phyloP scores from a whole-genome alignment of 2,113 vertebrate species.

The Tauraco erythrolophus region DNA sequence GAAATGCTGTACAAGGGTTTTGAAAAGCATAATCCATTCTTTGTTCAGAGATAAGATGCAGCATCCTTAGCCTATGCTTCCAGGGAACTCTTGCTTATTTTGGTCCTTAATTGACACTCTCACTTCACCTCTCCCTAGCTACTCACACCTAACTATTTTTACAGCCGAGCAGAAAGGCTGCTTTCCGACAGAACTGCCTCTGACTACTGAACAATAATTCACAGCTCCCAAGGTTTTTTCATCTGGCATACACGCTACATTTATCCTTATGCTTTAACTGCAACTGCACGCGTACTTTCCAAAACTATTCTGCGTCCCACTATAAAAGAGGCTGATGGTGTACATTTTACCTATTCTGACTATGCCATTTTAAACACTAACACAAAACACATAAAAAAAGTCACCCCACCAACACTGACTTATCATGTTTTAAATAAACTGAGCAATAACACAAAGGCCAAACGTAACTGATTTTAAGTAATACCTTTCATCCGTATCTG shows the following conservation, averaged over 20 bases:
- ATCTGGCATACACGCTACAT: background rate
- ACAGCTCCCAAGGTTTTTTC: background rate
- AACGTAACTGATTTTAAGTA: background rate
- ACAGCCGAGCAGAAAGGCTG: fast-evolving
- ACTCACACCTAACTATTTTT: background rate
- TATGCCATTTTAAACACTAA: background rate
- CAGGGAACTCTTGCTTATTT: background rate
- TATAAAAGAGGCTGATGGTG: background rate
- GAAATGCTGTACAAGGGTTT: background rate
- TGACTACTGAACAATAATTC: background rate
- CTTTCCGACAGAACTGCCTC: background rate
- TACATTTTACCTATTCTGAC: background rate
- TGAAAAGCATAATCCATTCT: background rate
- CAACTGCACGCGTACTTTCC: background rate
- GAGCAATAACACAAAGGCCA: background rate
- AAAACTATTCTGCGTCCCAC: background rate
- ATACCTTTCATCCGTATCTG: background rate
- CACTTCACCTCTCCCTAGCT: background rate
- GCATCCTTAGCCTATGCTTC: background rate
- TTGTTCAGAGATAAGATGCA: background rate
- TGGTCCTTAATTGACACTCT: background rate
- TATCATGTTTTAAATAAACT: background rate
- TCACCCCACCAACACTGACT: too few relatives aligned
- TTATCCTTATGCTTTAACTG: background rate
- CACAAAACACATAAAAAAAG: too few relatives aligned